phyloP scores from a whole-genome alignment of 1,140 invertebrate genomes.

The Caenorhabditis brenneri region DNA sequence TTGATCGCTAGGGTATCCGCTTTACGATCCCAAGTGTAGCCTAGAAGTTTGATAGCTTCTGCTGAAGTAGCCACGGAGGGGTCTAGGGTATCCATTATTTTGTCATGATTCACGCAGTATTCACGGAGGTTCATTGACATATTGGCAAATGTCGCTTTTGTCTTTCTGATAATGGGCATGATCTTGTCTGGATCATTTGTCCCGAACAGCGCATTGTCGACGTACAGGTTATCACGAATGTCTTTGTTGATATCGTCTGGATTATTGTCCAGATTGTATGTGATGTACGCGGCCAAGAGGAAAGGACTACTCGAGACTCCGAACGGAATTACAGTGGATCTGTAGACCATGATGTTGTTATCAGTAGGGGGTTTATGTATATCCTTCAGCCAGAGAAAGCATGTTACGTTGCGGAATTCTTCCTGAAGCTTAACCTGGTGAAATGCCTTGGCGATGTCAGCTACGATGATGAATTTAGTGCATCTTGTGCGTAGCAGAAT shows the following conservation, averaged over 20 bases:
- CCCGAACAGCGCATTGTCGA: constrained; percentile 30
- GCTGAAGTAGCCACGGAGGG: not conserved
- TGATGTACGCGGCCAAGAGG: constrained; percentile 11
- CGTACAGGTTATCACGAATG: constrained; percentile 45
- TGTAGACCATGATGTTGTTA: not conserved
- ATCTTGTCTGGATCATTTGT: not conserved
- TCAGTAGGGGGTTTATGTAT: not conserved
- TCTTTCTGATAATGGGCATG: not conserved
- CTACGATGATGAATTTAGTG: constrained; percentile 10
- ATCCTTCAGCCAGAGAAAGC: constrained; percentile 57
- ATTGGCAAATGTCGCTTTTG: not conserved
- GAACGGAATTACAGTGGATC: constrained; percentile 50
- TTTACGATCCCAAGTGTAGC: not conserved
- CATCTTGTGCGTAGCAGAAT: constrained; percentile 44
- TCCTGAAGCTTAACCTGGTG: constrained; percentile 50
- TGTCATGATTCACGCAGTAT: not conserved
- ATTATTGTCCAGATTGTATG: not conserved
- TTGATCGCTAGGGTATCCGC: not conserved
- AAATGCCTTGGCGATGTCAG: constrained; percentile 54
- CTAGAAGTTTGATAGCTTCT: not conserved
- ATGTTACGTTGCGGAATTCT: constrained; percentile 47
- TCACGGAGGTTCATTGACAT: not conserved
- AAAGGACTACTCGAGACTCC: constrained; percentile 46
- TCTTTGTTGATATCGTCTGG: not conserved
- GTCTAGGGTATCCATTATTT: not conserved